Base-by-base conservation (phyloP, 2,113 vertebrate genomes). In the Ceyx cyanopectus region DNA sequence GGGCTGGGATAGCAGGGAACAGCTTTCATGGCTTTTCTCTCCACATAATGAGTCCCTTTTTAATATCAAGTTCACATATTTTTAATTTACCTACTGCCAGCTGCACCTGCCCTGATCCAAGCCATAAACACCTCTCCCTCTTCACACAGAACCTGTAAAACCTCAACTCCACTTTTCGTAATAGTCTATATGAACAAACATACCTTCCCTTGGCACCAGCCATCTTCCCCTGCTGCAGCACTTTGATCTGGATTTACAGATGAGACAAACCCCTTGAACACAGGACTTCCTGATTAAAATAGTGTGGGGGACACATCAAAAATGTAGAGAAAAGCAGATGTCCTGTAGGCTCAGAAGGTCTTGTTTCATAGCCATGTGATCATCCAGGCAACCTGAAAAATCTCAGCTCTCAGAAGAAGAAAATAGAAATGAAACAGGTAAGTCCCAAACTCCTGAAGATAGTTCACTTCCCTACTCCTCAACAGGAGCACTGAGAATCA, bases 31-130 rank as follows among this genome's bases (percentile, higher is more conserved):
- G 19, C 63, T 86, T 93, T 22, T 21, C 46, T 87, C 45, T 84
- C 77, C 58, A 54, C 51, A 29, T 27, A 62, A 74, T 43, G 29
- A 82, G 11, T 27, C 29, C 30, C n/a, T 92, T 89, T 96, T 95
- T 93, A 92, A 96, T 94, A 96, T 90, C 92, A 91, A 72, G 63
- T 37, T 77, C 73, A 80, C 66, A 72, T 84, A 94, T 91, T 92
- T 94, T 92, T 78, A 95, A 40, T 97, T 97, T 96, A 96, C 94
- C 74, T 60, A 81, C 76, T 77, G 79, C 58, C 91, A 89, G 87
- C 51, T 30, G 10, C 90, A 87, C 88, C 92, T 95, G 90, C 63
- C 61, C 89, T 90, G 92, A 92, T 93, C 89, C 77, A 75, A 91
- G 76, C 40, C 18, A 0, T 94, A 85, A 90, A n/a, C 73, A 96